phyloP scores from a whole-genome alignment of 1,140 invertebrate species.

The Nymphalis io region DNA sequence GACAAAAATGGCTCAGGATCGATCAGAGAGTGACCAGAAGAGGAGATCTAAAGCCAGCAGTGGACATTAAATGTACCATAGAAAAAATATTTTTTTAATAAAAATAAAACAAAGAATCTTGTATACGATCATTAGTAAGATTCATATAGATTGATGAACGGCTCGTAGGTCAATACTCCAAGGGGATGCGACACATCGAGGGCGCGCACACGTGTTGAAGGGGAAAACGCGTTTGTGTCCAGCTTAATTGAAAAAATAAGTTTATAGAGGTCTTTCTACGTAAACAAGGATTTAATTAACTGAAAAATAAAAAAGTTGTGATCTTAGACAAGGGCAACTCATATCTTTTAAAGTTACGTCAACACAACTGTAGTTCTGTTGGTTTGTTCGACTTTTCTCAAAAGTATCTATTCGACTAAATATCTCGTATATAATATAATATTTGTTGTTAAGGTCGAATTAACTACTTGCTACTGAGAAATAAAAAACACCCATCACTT shows the following conservation, averaged over 20 bases:
- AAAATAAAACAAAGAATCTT: not conserved
- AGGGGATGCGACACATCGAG: conserved; percentile 62
- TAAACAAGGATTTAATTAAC: conserved; percentile 31
- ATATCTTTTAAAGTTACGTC: not conserved
- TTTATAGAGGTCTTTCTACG: conserved; percentile 31
- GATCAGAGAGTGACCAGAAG: no score
- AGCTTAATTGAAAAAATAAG: conserved; percentile 70
- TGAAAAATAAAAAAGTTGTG: conserved; percentile 10
- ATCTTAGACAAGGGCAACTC: conserved; percentile 1
- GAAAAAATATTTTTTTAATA: no score
- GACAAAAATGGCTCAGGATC: no score
- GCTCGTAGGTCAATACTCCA: conserved; percentile 52
- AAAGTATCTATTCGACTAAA: no score
- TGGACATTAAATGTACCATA: no score
- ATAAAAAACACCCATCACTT: no score
- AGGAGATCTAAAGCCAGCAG: no score
- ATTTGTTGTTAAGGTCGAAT: no score
- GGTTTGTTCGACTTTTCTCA: no score
- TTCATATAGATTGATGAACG: conserved; percentile 70
- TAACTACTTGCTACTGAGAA: no score
- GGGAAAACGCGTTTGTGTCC: conserved; percentile 65
- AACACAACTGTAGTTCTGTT: no score
- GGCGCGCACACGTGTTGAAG: conserved; percentile 67
- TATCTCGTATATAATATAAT: no score
- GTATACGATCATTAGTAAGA: conserved; percentile 37